Evolutionary conservation across 2,888 invertebrate genomes (phyloP).

Genomic region (Amiota mariae): DNA sequence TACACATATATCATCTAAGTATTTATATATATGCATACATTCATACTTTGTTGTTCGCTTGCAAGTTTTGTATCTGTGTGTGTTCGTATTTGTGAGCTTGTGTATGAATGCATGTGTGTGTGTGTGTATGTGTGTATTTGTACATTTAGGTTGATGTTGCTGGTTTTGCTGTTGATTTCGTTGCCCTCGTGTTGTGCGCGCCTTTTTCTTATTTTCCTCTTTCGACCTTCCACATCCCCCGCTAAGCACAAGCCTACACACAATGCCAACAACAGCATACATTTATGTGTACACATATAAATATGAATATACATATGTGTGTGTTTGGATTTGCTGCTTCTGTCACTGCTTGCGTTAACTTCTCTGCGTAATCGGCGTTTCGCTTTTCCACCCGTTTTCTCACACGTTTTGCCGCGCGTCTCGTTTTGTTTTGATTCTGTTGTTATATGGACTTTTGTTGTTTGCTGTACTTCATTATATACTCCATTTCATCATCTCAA

Average conservation of each 20-base stretch:
- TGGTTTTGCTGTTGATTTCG: constrained; percentile 47
- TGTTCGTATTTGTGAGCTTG: constrained; percentile 19
- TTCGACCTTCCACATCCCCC: constrained; percentile 5
- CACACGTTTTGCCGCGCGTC: constrained; percentile 58
- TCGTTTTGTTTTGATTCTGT: constrained; percentile 65
- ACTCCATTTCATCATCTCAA: constrained; percentile 36
- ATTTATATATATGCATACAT: neutral
- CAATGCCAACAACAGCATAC: no score
- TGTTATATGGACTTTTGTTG: constrained; percentile 66
- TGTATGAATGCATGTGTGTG: constrained; percentile 45
- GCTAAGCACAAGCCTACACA: neutral
- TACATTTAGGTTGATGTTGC: constrained; percentile 44
- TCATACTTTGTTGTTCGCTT: neutral
- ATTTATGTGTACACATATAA: no score
- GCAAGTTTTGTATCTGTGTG: neutral
- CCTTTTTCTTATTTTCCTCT: constrained; percentile 57
- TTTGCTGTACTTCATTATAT: constrained; percentile 66
- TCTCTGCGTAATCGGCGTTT: constrained; percentile 46
- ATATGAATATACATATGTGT: constrained; percentile 34
- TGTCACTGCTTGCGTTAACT: constrained; percentile 41
- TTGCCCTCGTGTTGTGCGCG: constrained; percentile 60
- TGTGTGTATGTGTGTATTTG: constrained; percentile 14
- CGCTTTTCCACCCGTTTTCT: constrained; percentile 42
- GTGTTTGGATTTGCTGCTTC: constrained; percentile 33
- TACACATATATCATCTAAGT: constrained; percentile 24